Evolutionary conservation across 2,797 vertebrate genomes (phyloP).

Genomic region (Pipistrellus nathusii): DNA sequence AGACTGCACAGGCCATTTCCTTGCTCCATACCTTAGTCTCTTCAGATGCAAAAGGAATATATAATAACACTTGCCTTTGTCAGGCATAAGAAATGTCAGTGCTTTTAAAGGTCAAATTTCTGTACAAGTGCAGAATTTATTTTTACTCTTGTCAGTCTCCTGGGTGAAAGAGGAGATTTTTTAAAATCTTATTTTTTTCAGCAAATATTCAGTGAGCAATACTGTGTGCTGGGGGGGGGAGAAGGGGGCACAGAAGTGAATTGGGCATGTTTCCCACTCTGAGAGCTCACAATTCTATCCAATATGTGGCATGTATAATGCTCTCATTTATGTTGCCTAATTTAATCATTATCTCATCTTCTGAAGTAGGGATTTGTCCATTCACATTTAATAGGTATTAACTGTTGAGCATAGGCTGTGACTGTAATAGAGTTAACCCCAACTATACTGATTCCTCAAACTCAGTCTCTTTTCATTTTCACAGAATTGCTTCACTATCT

Average conservation of each 20-base stretch:
- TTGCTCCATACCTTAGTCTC: neutral
- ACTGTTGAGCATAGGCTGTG: neutral
- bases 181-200: slow-evolving; percentile 46
- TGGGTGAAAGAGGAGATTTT: neutral
- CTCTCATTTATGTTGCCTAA: neutral
- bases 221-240: neutral
- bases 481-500: neutral
- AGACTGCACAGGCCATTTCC: neutral
- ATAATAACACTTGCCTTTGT: slow-evolving; percentile 49
- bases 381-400: neutral
- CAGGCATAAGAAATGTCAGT: slow-evolving; percentile 54
- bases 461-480: neutral
- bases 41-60: neutral
- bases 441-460: neutral
- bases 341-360: slow-evolving; percentile 31
- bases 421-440: neutral
- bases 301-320: neutral
- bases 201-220: neutral
- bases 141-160: slow-evolving; percentile 65
- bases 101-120: slow-evolving; percentile 68
- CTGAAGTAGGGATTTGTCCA: neutral
- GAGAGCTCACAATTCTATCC: neutral
- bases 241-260: neutral
- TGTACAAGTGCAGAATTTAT: slow-evolving; percentile 21
- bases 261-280: neutral